Base-by-base conservation (phyloP, 2,888 invertebrate species). In the Lobophora halterata region DNA sequence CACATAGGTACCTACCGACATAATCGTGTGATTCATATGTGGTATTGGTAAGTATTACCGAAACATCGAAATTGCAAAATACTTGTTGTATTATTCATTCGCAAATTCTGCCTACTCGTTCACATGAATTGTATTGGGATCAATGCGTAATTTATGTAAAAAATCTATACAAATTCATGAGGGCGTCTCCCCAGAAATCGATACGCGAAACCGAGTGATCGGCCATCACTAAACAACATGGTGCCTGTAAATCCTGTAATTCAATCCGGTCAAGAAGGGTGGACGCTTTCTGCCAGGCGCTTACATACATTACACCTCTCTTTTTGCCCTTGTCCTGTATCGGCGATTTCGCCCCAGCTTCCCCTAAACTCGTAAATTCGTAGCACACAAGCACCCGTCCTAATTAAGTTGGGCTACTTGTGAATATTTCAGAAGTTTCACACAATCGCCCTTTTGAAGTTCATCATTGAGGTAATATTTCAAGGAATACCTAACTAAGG, bases 401-500 rank as follows among this genome's bases (percentile, higher is more conserved):
- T 77, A 79, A 80, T 79, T 78, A 79, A 74, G 68, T 68, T 58
- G 72, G 71, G 61, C 64, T 72, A 73, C 73, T 71, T 68, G 56
- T 71, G 69, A 72, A 75, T 74, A 72, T 72, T 72, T 72, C 65
- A 51, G 52, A 31, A 49, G 39, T 54, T 55, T 50, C 52, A 46
- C 38, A 24, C 52, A 56, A 61, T 65, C 55, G 54, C 51, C 55
- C 52, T 50, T 65, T 59, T 54, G 52, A 58, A 59, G 61, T 59
- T 62, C 59, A 64, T 62, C 54, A 56, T 56, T 59, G 59, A 61
- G 21, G 21, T 21, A 21, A 31, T 14, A 9, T 14, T 21, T 21
- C 14, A 21, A 16, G 30, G 3, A 13, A 6, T 12, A 10, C 25
- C n/a, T 3, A 18, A 34, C 16, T 21, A 20, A 5, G 18, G n/a